A percentile compares a stretch with the other conserved stretches of the same genome.
Evolutionary conservation across 2,797 vertebrate genomes (phyloP).

Genomic region (Molossus alvarezi): DNA sequence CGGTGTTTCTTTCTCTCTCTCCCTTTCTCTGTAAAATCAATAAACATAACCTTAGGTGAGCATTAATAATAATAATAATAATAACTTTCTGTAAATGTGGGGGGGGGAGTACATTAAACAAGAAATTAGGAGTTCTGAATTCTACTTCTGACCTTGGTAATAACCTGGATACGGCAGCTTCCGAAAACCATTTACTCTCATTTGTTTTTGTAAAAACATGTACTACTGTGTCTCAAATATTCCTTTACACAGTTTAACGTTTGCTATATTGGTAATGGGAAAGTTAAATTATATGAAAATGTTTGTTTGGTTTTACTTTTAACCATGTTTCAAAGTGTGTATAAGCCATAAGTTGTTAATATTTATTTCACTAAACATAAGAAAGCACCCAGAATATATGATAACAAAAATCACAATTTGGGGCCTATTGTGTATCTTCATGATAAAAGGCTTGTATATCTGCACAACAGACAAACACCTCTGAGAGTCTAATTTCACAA

Average conservation of each 20-base stretch:
- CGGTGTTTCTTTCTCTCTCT: background rate
- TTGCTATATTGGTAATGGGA: background rate
- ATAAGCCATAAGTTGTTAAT: background rate
- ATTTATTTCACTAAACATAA: conserved; percentile 9
- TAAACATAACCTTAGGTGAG: background rate
- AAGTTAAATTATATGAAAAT: conserved; percentile 47
- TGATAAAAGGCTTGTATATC: background rate
- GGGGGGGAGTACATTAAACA: background rate
- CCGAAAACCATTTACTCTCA: conserved; percentile 25
- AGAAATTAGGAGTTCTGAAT: conserved; percentile 1
- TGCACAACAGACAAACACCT: background rate
- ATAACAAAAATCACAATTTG: conserved; percentile 65
- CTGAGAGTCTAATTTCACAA: background rate
- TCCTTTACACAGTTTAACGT: background rate
- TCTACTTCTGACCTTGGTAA: background rate
- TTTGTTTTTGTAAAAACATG: conserved; percentile 8
- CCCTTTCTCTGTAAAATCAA: background rate
- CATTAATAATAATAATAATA: background rate
- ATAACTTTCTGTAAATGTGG: background rate
- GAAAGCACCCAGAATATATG: background rate
- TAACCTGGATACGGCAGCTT: background rate
- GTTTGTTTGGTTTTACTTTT: background rate
- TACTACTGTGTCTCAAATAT: background rate
- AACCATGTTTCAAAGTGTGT: conserved; percentile 18
- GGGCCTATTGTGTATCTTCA: background rate